These are phyloP conservation scores for Hymenopus coronatus DNA, from an alignment of 2,888 invertebrate genomes.

Conservation along the genomic window DNA sequence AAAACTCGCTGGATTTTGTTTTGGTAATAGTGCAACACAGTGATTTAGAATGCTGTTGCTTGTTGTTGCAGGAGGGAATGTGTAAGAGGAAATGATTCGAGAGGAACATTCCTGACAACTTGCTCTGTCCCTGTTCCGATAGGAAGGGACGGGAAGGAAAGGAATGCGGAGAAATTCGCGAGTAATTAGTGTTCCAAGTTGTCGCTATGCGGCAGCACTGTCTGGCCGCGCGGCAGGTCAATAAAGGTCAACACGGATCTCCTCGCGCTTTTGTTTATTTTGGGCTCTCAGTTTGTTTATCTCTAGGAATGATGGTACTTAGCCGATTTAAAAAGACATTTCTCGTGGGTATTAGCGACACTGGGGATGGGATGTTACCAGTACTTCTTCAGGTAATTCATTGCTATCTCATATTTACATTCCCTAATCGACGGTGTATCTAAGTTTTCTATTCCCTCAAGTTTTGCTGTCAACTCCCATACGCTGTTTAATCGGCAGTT, in stretches of 20 bases:
- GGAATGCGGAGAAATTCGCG: not conserved
- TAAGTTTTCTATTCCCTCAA: too few species aligned
- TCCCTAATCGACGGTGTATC: too few species aligned
- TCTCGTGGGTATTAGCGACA: not conserved
- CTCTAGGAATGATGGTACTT: not conserved
- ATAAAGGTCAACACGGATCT: not conserved
- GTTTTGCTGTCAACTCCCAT: too few species aligned
- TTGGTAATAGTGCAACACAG: too few species aligned
- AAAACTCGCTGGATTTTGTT: too few species aligned
- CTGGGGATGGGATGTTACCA: too few species aligned
- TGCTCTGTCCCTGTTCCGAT: not conserved
- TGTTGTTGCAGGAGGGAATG: too few species aligned
- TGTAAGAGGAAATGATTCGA: not conserved
- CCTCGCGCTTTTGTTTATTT: not conserved
- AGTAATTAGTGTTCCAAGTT: not conserved
- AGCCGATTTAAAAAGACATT: not conserved
- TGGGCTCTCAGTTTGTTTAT: not conserved
- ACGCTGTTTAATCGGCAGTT: too few species aligned
- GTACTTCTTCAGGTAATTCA: too few species aligned
- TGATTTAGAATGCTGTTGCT: too few species aligned
- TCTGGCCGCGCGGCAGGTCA: not conserved
- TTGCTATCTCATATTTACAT: too few species aligned
- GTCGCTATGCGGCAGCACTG: not conserved
- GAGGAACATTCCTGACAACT: not conserved
- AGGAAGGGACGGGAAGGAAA: not conserved